phyloP scores from a whole-genome alignment of 2,797 vertebrate genomes.

The Scomberomorus guttatus region DNA sequence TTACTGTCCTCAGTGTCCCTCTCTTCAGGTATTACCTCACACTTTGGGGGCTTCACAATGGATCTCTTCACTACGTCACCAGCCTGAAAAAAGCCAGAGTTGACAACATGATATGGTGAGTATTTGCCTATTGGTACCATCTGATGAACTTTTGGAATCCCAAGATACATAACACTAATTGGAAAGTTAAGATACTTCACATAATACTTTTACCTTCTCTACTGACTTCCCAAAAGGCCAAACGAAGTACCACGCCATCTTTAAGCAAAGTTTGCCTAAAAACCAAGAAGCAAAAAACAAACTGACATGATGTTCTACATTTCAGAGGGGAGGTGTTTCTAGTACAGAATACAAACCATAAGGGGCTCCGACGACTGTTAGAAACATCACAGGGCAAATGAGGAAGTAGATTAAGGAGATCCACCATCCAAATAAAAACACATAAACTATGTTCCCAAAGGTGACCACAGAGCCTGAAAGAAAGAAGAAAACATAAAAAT shows the following conservation, averaged over 20 bases:
- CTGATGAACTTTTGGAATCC: neutral
- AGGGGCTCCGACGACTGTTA: slow-evolving; percentile 84
- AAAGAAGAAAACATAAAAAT: slow-evolving; percentile 16
- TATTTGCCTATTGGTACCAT: neutral
- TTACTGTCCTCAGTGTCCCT: slow-evolving; percentile 52
- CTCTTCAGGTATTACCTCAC: slow-evolving; percentile 72
- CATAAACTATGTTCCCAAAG: slow-evolving; percentile 87
- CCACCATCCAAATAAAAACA: slow-evolving; percentile 93
- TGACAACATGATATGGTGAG: neutral
- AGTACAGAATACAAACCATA: slow-evolving; percentile 82
- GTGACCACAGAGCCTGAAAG: slow-evolving; percentile 85
- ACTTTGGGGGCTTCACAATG: slow-evolving; percentile 59
- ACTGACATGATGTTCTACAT: neutral
- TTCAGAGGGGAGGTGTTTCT: neutral
- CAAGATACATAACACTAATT: neutral
- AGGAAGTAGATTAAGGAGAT: slow-evolving; percentile 87
- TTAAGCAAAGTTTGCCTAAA: slow-evolving; percentile 86
- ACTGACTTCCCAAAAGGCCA: slow-evolving; percentile 92
- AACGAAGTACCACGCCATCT: slow-evolving; percentile 86
- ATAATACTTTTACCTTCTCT: slow-evolving; percentile 76
- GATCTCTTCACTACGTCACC: slow-evolving; percentile 47
- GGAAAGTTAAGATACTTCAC: neutral
- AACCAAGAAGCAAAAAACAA: neutral
- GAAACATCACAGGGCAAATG: slow-evolving; percentile 86
- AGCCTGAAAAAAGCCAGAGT: slow-evolving; percentile 56